Percentiles rank a stretch among this genome's conserved stretches.
Conservation (phyloP, 2,797 vertebrate species). For the Argyrosomus regius region DNA sequence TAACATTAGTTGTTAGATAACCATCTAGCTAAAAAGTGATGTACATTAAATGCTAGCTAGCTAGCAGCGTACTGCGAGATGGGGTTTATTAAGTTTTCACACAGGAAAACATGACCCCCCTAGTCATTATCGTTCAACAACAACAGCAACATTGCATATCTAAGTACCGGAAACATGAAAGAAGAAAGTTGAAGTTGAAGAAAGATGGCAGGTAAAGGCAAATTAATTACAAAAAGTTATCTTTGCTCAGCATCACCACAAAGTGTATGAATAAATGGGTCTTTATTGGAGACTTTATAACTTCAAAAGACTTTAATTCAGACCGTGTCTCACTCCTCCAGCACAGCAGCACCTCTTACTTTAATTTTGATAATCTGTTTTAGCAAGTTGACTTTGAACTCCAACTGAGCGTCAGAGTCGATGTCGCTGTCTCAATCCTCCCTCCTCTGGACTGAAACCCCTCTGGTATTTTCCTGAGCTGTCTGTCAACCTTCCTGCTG, state of each 20-base stretch:
- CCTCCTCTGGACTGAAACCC: conserved; percentile 22
- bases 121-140: too few relatives aligned
- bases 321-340: conserved; percentile 18
- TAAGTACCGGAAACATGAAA: too few relatives aligned
- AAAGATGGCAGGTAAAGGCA: background rate
- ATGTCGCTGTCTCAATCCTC: conserved; percentile 3
- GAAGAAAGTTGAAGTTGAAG: too few relatives aligned
- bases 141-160: too few relatives aligned
- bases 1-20: too few relatives aligned
- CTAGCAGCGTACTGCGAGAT: too few relatives aligned
- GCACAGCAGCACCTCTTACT: conserved; percentile 30
- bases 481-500: conserved; percentile 34
- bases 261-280: background rate
- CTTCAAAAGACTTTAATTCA: conserved; percentile 18
- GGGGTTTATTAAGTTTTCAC: too few relatives aligned
- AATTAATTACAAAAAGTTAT: background rate
- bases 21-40: too few relatives aligned
- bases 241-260: conserved; percentile 4
- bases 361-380: conserved; percentile 52
- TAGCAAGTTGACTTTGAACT: conserved; percentile 52
- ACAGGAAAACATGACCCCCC: too few relatives aligned
- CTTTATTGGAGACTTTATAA: background rate
- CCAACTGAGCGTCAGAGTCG: conserved; percentile 25
- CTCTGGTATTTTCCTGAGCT: background rate
- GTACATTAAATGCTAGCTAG: too few relatives aligned